A percentile compares a stretch with the other conserved stretches of the same genome.
Conservation (phyloP, 1,140 invertebrate species). For the Microplitis mediator region DNA sequence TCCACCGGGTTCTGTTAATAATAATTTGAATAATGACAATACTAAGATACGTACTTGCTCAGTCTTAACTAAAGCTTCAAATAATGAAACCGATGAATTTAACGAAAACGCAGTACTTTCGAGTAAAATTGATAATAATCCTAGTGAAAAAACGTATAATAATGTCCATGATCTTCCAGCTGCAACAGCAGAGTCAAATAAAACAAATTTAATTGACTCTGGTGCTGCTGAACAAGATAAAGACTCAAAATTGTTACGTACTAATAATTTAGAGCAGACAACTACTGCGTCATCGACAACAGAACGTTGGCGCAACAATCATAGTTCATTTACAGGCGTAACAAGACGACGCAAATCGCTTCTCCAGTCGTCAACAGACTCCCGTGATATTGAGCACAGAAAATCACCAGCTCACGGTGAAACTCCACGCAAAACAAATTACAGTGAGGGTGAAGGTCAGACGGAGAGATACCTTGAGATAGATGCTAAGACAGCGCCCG, state of each 20-base stretch:
- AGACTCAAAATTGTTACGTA: background rate
- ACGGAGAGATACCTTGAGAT: constrained; percentile 24
- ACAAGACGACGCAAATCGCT: constrained; percentile 27
- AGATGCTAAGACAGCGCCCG: constrained; percentile 18
- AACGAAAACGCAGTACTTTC: background rate
- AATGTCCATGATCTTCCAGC: background rate
- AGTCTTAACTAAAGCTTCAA: constrained; percentile 14
- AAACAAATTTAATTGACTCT: background rate
- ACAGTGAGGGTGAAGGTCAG: constrained; percentile 30
- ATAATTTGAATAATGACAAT: background rate
- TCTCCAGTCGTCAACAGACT: constrained; percentile 14
- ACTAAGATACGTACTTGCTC: constrained; percentile 24
- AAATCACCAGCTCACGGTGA: constrained; percentile 44
- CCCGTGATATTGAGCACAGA: constrained; percentile 29
- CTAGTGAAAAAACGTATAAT: background rate
- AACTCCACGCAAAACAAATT: constrained; percentile 37
- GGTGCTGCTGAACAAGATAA: background rate
- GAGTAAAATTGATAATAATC: too few species aligned
- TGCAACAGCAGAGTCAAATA: background rate
- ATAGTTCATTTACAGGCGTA: constrained; percentile 7
- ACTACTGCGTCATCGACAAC: background rate
- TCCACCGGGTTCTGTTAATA: constrained; percentile 13
- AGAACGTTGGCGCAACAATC: constrained; percentile 14
- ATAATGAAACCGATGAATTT: constrained; percentile 5
- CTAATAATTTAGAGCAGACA: constrained; percentile 9